A percentile compares a stretch with the other conserved stretches of the same genome.
phyloP scores from a whole-genome alignment of 2,888 invertebrate species.

The Branchipolynoe longqiensis region DNA sequence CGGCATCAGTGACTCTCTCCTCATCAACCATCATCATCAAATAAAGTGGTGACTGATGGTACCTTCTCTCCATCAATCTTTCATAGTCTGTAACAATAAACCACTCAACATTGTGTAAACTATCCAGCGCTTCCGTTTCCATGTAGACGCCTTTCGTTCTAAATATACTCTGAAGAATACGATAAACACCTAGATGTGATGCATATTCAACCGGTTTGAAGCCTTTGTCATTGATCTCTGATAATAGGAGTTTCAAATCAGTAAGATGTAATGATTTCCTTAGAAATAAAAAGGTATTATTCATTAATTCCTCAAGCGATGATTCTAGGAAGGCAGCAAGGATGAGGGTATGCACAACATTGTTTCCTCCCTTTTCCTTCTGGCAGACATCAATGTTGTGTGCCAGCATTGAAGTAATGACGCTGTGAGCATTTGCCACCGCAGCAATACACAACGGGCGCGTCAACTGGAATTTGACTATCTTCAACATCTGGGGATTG shows the following conservation, averaged over 20 bases:
- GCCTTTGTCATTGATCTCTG: background rate
- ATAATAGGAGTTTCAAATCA: background rate
- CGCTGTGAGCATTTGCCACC: background rate
- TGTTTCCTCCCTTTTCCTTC: constrained; percentile 3
- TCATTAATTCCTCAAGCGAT: background rate
- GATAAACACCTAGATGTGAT: constrained; percentile 4
- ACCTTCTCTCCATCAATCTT: background rate
- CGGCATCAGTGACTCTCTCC: background rate
- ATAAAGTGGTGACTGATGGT: background rate
- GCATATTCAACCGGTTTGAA: constrained; percentile 13
- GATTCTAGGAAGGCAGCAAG: background rate
- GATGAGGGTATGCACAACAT: constrained; percentile 14
- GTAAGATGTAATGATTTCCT: background rate
- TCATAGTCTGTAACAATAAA: constrained; percentile 32
- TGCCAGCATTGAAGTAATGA: background rate
- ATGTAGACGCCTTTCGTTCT: constrained; percentile 6
- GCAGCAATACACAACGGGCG: constrained; percentile 16
- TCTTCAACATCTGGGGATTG: background rate
- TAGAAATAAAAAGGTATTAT: background rate
- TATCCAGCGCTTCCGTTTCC: background rate
- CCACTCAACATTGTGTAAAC: constrained; percentile 16
- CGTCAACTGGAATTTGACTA: background rate
- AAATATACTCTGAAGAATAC: background rate
- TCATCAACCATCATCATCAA: constrained; percentile 20
- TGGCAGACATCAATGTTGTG: background rate